Evolutionary conservation across 2,113 vertebrate species (phyloP).

Genomic region (Gasterosteus nipponicus): DNA sequence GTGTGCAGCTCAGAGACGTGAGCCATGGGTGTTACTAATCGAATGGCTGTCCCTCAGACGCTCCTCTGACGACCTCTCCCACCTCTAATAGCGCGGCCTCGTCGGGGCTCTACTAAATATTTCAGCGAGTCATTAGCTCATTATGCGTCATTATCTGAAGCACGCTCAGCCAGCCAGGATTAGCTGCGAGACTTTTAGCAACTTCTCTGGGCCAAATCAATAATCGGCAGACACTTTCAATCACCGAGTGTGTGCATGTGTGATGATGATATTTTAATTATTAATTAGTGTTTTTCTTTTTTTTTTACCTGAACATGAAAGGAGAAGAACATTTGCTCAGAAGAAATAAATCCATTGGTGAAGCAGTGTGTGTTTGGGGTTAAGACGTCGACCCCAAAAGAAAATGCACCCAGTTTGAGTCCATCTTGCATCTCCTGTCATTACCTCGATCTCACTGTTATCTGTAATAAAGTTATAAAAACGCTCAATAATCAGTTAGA

Average conservation of each 20-base stretch:
- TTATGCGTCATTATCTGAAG: constrained; percentile 81
- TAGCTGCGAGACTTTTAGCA: constrained; percentile 78
- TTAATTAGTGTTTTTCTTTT: neutral
- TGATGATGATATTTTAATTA: neutral
- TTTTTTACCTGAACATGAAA: neutral
- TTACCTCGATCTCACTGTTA: neutral
- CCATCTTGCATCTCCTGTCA: neutral
- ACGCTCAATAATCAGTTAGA: neutral
- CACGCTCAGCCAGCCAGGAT: constrained; percentile 74
- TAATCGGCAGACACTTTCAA: constrained; percentile 77
- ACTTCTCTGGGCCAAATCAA: constrained; percentile 80
- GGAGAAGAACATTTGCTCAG: neutral
- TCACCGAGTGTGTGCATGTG: constrained; percentile 52
- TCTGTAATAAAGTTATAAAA: neutral
- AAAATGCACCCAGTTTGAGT: neutral
- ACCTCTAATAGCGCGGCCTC: constrained; percentile 73
- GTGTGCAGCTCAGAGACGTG: constrained; percentile 43
- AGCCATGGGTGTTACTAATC: constrained; percentile 75
- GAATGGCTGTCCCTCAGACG: constrained; percentile 75
- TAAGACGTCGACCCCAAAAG: neutral
- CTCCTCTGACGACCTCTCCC: constrained; percentile 73
- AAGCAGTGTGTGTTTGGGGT: too few relatives aligned
- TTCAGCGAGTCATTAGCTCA: constrained; percentile 85
- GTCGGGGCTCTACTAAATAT: constrained; percentile 82
- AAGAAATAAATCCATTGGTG: too few relatives aligned